Base-by-base conservation (phyloP, 2,113 vertebrate genomes). In the Nibea coibor region DNA sequence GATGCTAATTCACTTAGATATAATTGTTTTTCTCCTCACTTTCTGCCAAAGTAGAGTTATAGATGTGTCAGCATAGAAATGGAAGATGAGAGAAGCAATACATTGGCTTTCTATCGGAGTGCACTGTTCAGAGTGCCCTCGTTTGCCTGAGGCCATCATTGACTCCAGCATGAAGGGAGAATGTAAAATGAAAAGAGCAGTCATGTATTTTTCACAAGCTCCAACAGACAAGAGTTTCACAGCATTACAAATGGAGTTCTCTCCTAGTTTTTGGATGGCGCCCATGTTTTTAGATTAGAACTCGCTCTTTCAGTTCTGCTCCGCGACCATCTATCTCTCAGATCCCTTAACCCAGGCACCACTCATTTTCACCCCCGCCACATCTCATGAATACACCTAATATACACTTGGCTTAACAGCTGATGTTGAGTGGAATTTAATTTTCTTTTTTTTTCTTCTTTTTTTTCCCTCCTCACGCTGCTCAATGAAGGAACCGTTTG, bases 181-280 rank as follows among this genome's bases (percentile, higher is more conserved):
- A 90, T 90, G 92, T 91, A 88, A 92, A 93, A 93, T 91, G 87
- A 93, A 94, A 94, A 94, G 88, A 88, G 85, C 86, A 87, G 88
- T 93, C 91, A 90, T 94, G 90, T 92, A 91, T 94, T 94, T 94
- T 94, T 94, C 86, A 94, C 90, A 76, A 89, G 88, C 93, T 90
- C 89, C 91, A 91, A 91, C 89, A 91, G 91, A 92, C 88, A 85
- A 85, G 90, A 93, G 89, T 87, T 93, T 92, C 91, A 74, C 92
- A 76, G 91, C 84, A 90, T 90, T 90, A 87, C 85, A 90, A 92
- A 91, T 90, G 82, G 86, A 91, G 72, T 80, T 78, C 75, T 89
- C 85, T 80, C 68, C 72, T 62, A 65, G 82, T 84, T 90, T 92
- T 81, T 82, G 80, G 87, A 88, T 59, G 75, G 83, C 50, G 84